Base-by-base conservation (phyloP, 2,113 vertebrate genomes). In the Mystacornis crossleyi region DNA sequence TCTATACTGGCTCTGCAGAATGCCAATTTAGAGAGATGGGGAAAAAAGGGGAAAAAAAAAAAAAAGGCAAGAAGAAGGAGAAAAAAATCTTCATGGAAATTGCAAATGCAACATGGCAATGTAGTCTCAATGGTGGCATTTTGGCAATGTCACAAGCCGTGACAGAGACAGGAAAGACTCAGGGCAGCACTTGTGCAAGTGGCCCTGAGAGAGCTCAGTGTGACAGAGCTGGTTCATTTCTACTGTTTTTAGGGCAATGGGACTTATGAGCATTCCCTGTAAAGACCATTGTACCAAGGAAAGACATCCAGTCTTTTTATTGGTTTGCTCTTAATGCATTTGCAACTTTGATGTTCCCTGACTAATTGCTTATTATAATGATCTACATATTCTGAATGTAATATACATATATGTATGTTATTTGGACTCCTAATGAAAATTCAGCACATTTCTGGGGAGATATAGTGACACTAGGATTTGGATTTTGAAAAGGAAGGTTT, bases 11-110 rank as follows among this genome's bases (percentile, higher is more conserved):
- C 57, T 75, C 62, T 75, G 45, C n/a, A 70, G 78, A 89, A 78
- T 45, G 17, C 9, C n/a, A 67, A 11, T 53, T 33, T 43, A 23
- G 11, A n/a, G 34, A 3, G 11, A 29, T 29, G 4, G 23, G 14
- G 4, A 0, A 2, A 1, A 3, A 4, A 15, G 6, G 14, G 15
- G 11, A 42, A 4, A 12, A 8, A 4, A 24, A 18, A 19, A 13
- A 8, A n/a, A n/a, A n/a, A n/a, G n/a, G n/a, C n/a, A n/a, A n/a
- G n/a, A n/a, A 24, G 4, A n/a, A 9, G 18, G 3, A 26, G 7
- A 34, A 12, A 33, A n/a, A 66, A 31, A 15, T 21, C 53, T 58
- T 79, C 33, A 58, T 2, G 2, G 47, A 55, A 90, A 69, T 40
- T 42, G 12, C 20, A 66, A 87, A 38, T 34, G 9, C 61, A 74